Percentiles rank a stretch among this genome's conserved stretches.
These are phyloP conservation scores for Leptodirus hochenwartii DNA, from an alignment of 2,888 invertebrate genomes.

Conservation along the genomic window DNA sequence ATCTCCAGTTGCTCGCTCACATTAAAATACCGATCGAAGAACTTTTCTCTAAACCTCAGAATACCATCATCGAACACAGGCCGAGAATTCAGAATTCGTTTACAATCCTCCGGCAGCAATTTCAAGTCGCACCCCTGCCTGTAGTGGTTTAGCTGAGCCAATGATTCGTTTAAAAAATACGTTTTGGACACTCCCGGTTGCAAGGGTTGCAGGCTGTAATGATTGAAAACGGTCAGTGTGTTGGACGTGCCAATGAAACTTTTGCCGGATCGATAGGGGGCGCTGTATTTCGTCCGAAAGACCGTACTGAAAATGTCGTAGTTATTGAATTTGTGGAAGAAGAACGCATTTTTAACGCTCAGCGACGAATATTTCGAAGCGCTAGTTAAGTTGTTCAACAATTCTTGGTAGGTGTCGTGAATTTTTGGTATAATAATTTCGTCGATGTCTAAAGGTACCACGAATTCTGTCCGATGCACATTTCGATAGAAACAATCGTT, in stretches of 20 bases:
- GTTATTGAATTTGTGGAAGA: slow-evolving; percentile 14
- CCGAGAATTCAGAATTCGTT: slow-evolving; percentile 19
- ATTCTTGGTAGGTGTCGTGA: slow-evolving; percentile 35
- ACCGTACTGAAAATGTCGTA: slow-evolving; percentile 16
- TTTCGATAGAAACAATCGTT: slow-evolving; percentile 64
- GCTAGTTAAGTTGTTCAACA: slow-evolving; percentile 35
- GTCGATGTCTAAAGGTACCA: slow-evolving; percentile 54
- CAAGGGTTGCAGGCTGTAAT: slow-evolving; percentile 46
- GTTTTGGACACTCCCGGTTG: slow-evolving; percentile 32
- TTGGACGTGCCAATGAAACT: slow-evolving; percentile 48
- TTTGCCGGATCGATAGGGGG: slow-evolving; percentile 47
- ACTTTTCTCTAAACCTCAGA: slow-evolving; percentile 17
- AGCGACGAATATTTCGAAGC: slow-evolving; percentile 32
- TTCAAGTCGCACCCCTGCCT: slow-evolving; percentile 27
- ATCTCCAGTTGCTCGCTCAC: slow-evolving; percentile 2
- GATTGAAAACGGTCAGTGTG: slow-evolving; percentile 55
- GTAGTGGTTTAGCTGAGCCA: slow-evolving; percentile 51
- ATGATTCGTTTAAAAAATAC: slow-evolving; percentile 36
- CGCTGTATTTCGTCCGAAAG: slow-evolving; percentile 28
- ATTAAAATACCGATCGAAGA: slow-evolving; percentile 13
- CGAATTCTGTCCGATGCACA: slow-evolving; percentile 39
- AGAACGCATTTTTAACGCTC: slow-evolving; percentile 45
- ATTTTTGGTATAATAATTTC: slow-evolving; percentile 51
- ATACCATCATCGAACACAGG: slow-evolving; percentile 18
- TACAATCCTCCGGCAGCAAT: slow-evolving; percentile 23